A percentile compares a stretch with the other conserved stretches of the same genome.
These are phyloP conservation scores for Dendroctonus valens DNA, from an alignment of 1,140 invertebrate species.

Conservation along the genomic window DNA sequence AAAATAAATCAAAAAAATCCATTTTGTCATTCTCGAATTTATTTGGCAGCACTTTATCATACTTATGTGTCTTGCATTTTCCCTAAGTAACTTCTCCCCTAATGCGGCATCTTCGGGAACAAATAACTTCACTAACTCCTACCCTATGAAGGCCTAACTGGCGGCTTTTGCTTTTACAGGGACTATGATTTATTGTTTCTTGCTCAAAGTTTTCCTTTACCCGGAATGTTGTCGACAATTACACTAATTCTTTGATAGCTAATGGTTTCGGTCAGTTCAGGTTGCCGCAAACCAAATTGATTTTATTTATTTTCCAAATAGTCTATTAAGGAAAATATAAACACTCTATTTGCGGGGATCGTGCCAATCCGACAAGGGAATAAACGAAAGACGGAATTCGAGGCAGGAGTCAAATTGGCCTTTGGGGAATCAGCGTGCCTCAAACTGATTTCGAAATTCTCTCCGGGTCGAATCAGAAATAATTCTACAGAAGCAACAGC, in stretches of 20 bases:
- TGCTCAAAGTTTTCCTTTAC: no score
- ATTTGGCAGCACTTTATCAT: conserved; percentile 48
- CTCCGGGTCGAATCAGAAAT: neutral
- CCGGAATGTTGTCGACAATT: no score
- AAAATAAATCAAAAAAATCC: conserved; percentile 36
- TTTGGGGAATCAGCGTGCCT: conserved; percentile 5
- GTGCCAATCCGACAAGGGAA: conserved; percentile 11
- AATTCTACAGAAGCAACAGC: neutral
- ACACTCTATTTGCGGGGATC: conserved; percentile 20
- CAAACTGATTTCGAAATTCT: neutral
- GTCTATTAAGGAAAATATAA: conserved; percentile 19
- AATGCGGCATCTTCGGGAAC: conserved; percentile 30
- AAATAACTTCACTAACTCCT: conserved; percentile 35
- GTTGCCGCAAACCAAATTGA: neutral
- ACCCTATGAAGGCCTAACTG: conserved; percentile 39
- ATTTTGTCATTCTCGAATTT: conserved; percentile 47
- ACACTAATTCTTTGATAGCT: no score
- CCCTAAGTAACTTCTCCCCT: conserved; percentile 34
- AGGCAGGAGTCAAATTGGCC: conserved; percentile 13
- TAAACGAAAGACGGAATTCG: conserved; percentile 10
- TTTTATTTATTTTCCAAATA: conserved; percentile 13
- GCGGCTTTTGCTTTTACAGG: conserved; percentile 38
- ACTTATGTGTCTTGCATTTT: conserved; percentile 45
- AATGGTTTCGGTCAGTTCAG: no score
- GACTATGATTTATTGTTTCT: conserved; percentile 35